These are phyloP conservation scores for Rhabdornis inornatus DNA, from an alignment of 2,113 vertebrate species.

Conservation along the genomic window DNA sequence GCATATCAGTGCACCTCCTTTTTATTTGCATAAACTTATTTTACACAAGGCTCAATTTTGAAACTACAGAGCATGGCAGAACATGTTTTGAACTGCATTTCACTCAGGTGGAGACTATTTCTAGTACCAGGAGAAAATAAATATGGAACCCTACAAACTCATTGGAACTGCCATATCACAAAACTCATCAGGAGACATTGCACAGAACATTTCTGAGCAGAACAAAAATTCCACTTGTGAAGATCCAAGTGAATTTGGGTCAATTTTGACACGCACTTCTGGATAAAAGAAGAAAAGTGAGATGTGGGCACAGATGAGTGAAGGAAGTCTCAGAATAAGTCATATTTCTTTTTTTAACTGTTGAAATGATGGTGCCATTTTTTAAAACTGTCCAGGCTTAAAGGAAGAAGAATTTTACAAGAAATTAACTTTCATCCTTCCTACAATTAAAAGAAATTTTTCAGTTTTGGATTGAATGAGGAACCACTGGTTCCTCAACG, in stretches of 20 bases:
- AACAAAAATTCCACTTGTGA: background rate
- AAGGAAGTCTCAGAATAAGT: background rate
- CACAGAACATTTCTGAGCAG: background rate
- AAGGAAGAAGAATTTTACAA: background rate
- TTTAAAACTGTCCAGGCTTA: background rate
- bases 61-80: background rate
- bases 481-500: background rate
- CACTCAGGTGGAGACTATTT: background rate
- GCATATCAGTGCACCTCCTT: background rate
- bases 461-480: background rate
- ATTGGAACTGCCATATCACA: background rate
- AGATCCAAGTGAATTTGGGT: background rate
- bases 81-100: background rate
- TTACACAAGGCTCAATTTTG: background rate
- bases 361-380: background rate
- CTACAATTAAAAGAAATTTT: background rate
- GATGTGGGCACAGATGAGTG: background rate
- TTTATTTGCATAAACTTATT: background rate
- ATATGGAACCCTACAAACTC: background rate
- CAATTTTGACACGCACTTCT: background rate
- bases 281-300: background rate
- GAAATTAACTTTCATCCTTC: background rate
- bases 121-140: background rate
- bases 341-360: background rate
- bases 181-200: background rate